Base-by-base conservation (phyloP, 92 coral and sea anemone species). In the Chrysogorgia sp. region DNA sequence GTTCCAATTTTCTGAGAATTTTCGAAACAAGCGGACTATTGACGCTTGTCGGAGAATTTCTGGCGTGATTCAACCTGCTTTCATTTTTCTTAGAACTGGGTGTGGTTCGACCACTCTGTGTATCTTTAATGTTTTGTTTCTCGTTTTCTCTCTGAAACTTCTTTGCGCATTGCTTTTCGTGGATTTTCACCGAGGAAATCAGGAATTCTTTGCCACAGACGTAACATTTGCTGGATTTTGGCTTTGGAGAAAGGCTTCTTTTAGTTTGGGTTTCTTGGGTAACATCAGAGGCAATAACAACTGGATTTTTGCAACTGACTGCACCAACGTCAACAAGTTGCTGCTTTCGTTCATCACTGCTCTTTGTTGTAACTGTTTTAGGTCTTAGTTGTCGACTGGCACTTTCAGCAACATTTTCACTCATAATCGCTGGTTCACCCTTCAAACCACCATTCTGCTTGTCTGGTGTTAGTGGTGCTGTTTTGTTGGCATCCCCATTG, bases 141-240 rank as follows among this genome's bases (percentile, higher is more conserved):
- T 71, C 77, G 41, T 34, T 29, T 49, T 76, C 61, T 71, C 37
- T 71, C 7, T 65, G 64, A 26, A 91, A 90, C 80, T 89, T 94
- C 81, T 92, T 89, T 58, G 92, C 85, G 78, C 98, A 94, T 76
- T 91, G 98, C 1, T 96, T 96, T 43, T 94, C 98, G 47, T 94
- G 98, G 65, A 94, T 89, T 83, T 91, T 89, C 31, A 94, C 60
- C 10, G 98, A 94, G 50, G 90, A 87, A 2, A 93, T 86, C 66
- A 96, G 91, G 87, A 84, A 94, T 75, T 92, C 98, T 75, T 92
- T 88, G 58, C 97, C 97, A 74, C 98, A 94, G 32, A 94, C 92
- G 57, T 94, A 94, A 63, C 98, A 94, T 23, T 92, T 91, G 40
- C 82, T 83, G 63, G 92, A 56, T 48, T 89, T 92, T 2, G 97